Conservation (phyloP, 2,888 invertebrate genomes). For the Meta bourneti region DNA sequence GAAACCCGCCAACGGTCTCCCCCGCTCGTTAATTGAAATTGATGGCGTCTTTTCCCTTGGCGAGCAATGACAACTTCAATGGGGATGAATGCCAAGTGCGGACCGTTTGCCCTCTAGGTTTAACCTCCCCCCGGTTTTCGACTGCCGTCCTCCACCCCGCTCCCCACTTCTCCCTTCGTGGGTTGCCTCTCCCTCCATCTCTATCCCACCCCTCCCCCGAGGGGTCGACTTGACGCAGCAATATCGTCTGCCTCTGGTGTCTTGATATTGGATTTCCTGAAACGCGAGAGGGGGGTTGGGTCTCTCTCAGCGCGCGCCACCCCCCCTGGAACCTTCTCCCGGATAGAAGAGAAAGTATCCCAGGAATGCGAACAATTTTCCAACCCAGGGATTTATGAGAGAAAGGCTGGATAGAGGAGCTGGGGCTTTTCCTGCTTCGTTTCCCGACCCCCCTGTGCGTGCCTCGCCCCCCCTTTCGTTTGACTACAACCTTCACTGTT, state of each 20-base stretch:
- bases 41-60: constrained; percentile 72
- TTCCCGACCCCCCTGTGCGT: constrained; percentile 24
- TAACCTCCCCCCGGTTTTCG: constrained; percentile 41
- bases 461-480: constrained; percentile 43
- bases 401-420: constrained; percentile 54
- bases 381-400: constrained; percentile 77
- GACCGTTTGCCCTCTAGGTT: constrained; percentile 73
- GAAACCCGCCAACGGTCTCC: constrained; percentile 35
- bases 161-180: constrained; percentile 46
- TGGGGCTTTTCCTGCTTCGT: constrained; percentile 48
- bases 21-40: constrained; percentile 77
- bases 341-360: constrained; percentile 75
- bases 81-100: constrained; percentile 77
- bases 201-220: constrained; percentile 21
- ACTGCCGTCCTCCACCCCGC: constrained; percentile 11
- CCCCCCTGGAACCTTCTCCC: constrained; percentile 18
- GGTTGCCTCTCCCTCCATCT: constrained; percentile 35
- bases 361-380: constrained; percentile 77
- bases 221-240: constrained; percentile 62
- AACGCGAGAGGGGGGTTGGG: constrained; percentile 58
- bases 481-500: constrained; percentile 68
- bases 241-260: constrained; percentile 69
- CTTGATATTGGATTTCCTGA: constrained; percentile 77
- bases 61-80: constrained; percentile 77
- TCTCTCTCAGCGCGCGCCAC: constrained; percentile 8